Evolutionary conservation across 2,797 vertebrate species (phyloP).

Genomic region (Numenius phaeopus): DNA sequence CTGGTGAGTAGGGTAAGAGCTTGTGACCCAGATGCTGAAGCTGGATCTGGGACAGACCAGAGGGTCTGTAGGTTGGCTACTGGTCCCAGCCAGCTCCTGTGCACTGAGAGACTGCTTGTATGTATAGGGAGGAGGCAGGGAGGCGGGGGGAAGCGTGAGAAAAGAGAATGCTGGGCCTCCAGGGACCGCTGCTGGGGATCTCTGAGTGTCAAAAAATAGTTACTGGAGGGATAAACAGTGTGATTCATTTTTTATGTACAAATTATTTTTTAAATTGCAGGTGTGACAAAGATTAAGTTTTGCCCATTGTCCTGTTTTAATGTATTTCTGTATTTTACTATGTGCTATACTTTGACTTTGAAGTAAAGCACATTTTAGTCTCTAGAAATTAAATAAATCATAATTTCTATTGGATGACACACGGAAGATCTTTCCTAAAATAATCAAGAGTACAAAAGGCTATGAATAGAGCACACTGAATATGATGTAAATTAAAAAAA

Average conservation of each 20-base stretch:
- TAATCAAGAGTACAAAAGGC: background rate
- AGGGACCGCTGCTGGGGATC: background rate
- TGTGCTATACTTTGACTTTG: background rate
- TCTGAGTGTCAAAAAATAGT: background rate
- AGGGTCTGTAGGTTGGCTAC: background rate
- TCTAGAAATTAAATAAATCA: background rate
- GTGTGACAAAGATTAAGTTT: background rate
- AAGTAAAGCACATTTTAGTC: background rate
- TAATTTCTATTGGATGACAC: background rate
- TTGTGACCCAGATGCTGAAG: background rate
- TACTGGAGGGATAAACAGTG: background rate
- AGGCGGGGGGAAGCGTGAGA: accelerated
- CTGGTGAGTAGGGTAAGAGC: background rate
- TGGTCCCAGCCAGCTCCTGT: background rate
- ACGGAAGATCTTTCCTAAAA: background rate
- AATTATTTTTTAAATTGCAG: background rate
- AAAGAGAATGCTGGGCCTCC: background rate
- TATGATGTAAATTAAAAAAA: background rate
- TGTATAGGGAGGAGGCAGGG: background rate
- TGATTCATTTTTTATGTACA: background rate
- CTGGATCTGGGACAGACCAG: background rate
- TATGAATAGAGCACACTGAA: background rate
- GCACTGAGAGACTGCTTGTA: background rate
- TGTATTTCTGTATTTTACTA: background rate
- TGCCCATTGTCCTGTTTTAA: background rate